phyloP scores from a whole-genome alignment of 2,888 invertebrate species.

The Athrips mouffetella region DNA sequence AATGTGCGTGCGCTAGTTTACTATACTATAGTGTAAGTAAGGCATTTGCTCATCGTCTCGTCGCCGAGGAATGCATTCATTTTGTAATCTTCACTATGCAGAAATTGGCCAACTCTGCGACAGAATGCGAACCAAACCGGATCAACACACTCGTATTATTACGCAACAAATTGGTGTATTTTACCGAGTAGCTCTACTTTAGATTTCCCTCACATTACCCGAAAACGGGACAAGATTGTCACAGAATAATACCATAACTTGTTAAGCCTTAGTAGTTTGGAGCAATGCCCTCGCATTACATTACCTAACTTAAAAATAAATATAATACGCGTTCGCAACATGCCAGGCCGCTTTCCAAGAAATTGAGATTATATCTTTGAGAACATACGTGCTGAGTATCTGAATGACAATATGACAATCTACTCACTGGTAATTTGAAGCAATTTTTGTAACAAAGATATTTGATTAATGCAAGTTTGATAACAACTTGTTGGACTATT shows the following conservation, averaged over 20 bases:
- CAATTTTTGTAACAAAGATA: not conserved
- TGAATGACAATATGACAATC: not conserved
- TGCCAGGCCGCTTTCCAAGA: not conserved
- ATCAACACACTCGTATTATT: constrained; percentile 4
- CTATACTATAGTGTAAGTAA: no score
- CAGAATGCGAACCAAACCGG: no score
- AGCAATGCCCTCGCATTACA: not conserved
- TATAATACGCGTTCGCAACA: not conserved
- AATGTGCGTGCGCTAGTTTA: no score
- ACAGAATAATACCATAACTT: not conserved
- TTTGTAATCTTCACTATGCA: not conserved
- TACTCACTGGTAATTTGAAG: not conserved
- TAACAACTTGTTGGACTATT: no score
- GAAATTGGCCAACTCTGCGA: not conserved
- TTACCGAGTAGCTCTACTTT: no score
- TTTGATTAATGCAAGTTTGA: no score
- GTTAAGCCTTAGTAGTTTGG: not conserved
- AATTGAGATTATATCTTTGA: not conserved
- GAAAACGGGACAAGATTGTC: not conserved
- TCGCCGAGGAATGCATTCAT: not conserved
- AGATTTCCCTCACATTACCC: no score
- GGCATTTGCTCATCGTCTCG: constrained; percentile 6
- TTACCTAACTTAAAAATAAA: not conserved
- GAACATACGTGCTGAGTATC: not conserved
- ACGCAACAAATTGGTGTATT: constrained; percentile 5